These are phyloP conservation scores for Drosophila nigricruria DNA, from an alignment of 2,888 invertebrate species.

Conservation along the genomic window DNA sequence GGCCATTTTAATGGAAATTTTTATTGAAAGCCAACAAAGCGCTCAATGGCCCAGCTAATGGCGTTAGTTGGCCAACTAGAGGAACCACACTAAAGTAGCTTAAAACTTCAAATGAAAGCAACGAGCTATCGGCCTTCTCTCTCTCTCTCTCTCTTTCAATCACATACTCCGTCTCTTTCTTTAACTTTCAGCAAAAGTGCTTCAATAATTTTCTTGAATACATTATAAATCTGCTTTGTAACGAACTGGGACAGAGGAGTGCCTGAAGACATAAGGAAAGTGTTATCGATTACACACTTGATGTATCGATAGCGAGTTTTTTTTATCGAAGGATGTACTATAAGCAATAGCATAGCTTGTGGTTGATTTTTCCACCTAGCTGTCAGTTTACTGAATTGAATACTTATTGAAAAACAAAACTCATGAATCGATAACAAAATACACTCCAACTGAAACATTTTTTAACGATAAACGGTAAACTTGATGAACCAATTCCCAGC, in stretches of 20 bases:
- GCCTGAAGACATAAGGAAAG: constrained; percentile 7
- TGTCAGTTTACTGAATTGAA: no score
- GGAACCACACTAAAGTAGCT: constrained; percentile 65
- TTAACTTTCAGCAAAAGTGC: constrained; percentile 20
- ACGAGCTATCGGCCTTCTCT: constrained; percentile 17
- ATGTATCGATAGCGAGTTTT: constrained; percentile 8
- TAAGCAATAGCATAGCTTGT: no score
- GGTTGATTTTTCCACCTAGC: no score
- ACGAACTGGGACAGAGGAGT: constrained; percentile 13
- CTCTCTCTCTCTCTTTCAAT: neutral
- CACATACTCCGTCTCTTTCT: constrained; percentile 23
- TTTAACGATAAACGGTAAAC: neutral
- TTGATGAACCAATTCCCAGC: neutral
- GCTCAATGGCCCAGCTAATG: constrained; percentile 80
- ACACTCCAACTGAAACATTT: neutral
- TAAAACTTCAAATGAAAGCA: constrained; percentile 69
- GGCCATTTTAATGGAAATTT: constrained; percentile 78
- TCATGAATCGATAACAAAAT: neutral
- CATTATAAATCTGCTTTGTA: constrained; percentile 30
- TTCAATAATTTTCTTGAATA: constrained; percentile 38
- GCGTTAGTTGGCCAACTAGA: constrained; percentile 71
- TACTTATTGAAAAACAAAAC: no score
- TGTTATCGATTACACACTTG: constrained; percentile 11
- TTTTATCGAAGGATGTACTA: no score
- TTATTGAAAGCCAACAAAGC: constrained; percentile 80